phyloP scores from a whole-genome alignment of 2,888 invertebrate species.

The Dynastes tityus region DNA sequence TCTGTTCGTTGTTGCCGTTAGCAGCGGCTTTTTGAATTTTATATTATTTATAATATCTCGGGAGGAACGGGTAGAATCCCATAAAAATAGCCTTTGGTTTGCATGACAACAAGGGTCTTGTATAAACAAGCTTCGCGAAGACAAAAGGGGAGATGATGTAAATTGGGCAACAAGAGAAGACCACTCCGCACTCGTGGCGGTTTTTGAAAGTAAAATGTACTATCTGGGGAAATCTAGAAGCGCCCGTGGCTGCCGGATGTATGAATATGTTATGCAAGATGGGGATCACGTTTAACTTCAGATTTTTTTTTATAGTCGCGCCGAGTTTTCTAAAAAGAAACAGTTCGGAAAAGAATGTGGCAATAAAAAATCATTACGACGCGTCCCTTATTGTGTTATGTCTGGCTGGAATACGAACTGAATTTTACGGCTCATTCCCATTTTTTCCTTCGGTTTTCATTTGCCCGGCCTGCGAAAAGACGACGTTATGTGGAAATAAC shows the following conservation, averaged over 20 bases:
- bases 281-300: conserved; percentile 62
- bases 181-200: conserved; percentile 57
- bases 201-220: conserved; percentile 65
- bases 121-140: conserved; percentile 50
- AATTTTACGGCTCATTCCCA: conserved; percentile 56
- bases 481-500: conserved; percentile 18
- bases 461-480: not conserved
- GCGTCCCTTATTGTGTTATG: conserved; percentile 60
- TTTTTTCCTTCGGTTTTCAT: conserved; percentile 27
- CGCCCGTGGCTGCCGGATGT: conserved; percentile 56
- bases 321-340: conserved; percentile 58
- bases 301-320: conserved; percentile 60
- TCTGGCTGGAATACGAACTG: conserved; percentile 58
- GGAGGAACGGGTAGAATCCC: conserved; percentile 15
- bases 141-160: conserved; percentile 59
- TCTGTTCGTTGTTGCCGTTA: conserved; percentile 20
- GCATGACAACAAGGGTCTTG: conserved; percentile 48
- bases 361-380: conserved; percentile 63
- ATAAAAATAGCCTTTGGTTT: conserved; percentile 51
- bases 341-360: conserved; percentile 54
- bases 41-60: conserved; percentile 51
- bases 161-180: conserved; percentile 61
- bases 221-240: conserved; percentile 64
- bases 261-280: conserved; percentile 59
- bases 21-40: conserved; percentile 39